Base-by-base conservation (phyloP, 2,888 invertebrate genomes). In the Saturnia japonica region DNA sequence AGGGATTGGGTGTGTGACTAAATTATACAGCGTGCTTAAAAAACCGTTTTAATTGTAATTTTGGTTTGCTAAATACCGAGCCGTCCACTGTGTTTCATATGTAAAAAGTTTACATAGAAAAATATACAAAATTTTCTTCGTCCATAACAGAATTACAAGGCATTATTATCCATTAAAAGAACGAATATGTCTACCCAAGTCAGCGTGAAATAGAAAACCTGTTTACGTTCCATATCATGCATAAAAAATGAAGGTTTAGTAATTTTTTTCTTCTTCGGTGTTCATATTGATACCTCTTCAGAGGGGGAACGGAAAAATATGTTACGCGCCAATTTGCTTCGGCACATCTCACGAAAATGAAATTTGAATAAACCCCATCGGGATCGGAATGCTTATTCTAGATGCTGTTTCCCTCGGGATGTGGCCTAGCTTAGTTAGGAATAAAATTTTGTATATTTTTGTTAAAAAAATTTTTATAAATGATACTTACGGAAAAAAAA, bases 311-410 rank as follows among this genome's bases (percentile, higher is more conserved):
- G 28, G 73, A 73, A 81, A 84, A 85, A 85, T 85, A 84, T 82
- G 79, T 81, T 83, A 78, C 78, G 72, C 74, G 76, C 81, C 86
- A 88, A 88, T 89, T 89, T 89, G 76, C 78, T n/a, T 40, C 40
- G 51, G 40, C 75, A 78, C 82, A 79, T 82, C 77, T 81, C 81
- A 77, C 75, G 74, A 76, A 81, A 84, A 87, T 87, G 82, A 85
- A 87, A 88, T 88, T 87, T 85, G 88, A 87, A 89, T 88, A 88
- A 84, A 78, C 79, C 78, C 75, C 74, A 76, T 70, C 73, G 73
- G 76, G 74, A 76, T 25, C 64, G n/a, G 77, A 74, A 73, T 78
- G 78, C 75, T 74, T 78, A 72, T 71, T 68, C 51, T 57, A 43
- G 64, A 25, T 28, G 64, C 19, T 71, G 47, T 34, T 14, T 16